Percentiles rank a stretch among this genome's conserved stretches.
Evolutionary conservation across 92 coral and sea anemone genomes (phyloP).

Genomic region (Bergia puertoricense): DNA sequence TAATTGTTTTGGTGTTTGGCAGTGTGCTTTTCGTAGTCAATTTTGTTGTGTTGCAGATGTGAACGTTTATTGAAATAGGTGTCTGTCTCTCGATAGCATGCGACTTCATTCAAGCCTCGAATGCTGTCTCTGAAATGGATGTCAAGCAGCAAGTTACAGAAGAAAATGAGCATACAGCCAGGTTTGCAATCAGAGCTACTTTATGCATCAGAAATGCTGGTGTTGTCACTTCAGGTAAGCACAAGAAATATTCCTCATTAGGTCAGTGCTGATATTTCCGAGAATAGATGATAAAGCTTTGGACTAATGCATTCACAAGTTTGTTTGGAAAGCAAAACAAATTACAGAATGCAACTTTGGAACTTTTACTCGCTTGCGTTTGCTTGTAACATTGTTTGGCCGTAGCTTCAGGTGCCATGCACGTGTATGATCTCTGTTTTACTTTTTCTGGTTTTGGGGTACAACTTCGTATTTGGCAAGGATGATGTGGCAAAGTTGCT

Average conservation of each 20-base stretch:
- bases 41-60: background rate
- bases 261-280: background rate
- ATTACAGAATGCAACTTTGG: background rate
- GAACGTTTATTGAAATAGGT: background rate
- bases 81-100: conserved; percentile 64
- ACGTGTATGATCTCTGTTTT: background rate
- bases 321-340: too few relatives aligned
- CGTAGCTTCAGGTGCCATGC: background rate
- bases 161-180: conserved; percentile 62
- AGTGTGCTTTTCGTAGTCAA: background rate
- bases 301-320: background rate
- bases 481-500: too few relatives aligned
- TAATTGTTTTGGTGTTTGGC: background rate
- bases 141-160: conserved; percentile 80
- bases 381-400: background rate
- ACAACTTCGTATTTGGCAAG: background rate
- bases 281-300: background rate
- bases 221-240: conserved; percentile 76
- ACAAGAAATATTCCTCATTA: background rate
- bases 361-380: too few relatives aligned
- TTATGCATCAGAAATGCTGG: conserved; percentile 82
- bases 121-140: conserved; percentile 92
- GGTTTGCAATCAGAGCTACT: conserved; percentile 69
- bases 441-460: too few relatives aligned
- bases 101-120: conserved; percentile 87